A percentile compares a stretch with the other conserved stretches of the same genome.
These are phyloP conservation scores for Yponomeuta plumbellus DNA, from an alignment of 2,888 invertebrate species.

Conservation along the genomic window DNA sequence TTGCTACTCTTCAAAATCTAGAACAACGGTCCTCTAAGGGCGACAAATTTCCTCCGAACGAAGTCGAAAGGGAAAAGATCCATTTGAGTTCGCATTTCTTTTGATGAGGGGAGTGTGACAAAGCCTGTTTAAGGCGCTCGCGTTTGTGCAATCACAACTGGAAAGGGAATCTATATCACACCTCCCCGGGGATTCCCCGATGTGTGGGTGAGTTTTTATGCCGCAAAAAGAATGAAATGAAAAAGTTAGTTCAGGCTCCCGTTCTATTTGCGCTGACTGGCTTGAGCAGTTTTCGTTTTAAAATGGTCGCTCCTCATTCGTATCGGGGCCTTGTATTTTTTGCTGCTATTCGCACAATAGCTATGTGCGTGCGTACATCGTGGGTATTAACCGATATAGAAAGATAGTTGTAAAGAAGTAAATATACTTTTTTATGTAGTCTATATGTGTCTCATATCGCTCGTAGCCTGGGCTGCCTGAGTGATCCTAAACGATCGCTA, in stretches of 20 bases:
- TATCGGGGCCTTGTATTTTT: too few relatives aligned
- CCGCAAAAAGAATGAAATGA: not conserved
- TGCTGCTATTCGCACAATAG: too few relatives aligned
- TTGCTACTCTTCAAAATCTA: too few relatives aligned
- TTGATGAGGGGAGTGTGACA: conserved; percentile 38
- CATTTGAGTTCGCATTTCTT: conserved; percentile 30
- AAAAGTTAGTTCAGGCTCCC: not conserved
- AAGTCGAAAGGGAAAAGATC: not conserved
- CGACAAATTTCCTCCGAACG: not conserved
- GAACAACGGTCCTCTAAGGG: not conserved
- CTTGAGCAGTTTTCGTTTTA: not conserved
- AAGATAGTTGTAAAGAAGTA: too few relatives aligned
- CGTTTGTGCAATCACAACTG: conserved; percentile 52
- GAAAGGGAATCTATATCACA: conserved; percentile 39
- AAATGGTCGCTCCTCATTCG: too few relatives aligned
- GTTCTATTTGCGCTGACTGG: not conserved
- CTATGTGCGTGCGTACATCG: too few relatives aligned
- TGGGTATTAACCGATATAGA: too few relatives aligned
- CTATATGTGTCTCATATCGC: too few relatives aligned
- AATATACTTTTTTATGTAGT: too few relatives aligned
- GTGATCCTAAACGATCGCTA: too few relatives aligned
- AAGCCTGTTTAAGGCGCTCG: conserved; percentile 33
- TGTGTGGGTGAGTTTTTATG: conserved; percentile 30
- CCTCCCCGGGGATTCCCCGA: conserved; percentile 21
- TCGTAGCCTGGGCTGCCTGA: too few relatives aligned